These are phyloP conservation scores for Chaetodon auriga DNA, from an alignment of 2,113 vertebrate species.

Conservation along the genomic window DNA sequence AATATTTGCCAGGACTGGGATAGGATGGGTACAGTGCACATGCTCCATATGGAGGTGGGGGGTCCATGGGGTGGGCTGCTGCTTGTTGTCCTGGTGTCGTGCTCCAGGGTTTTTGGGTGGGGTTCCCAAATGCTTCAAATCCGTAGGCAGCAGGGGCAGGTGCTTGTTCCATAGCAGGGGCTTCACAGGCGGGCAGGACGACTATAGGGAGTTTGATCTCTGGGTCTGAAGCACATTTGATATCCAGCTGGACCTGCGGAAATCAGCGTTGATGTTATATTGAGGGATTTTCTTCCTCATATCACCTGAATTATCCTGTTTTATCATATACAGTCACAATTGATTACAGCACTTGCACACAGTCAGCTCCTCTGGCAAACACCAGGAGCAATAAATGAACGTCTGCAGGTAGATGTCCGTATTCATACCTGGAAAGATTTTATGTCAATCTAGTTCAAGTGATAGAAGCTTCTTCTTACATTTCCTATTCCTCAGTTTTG, in stretches of 20 bases:
- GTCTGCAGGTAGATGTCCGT: too few relatives aligned
- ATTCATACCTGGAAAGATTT: too few relatives aligned
- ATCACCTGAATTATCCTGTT: too few relatives aligned
- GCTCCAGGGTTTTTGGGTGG: background rate
- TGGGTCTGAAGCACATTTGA: constrained; percentile 56
- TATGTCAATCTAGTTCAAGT: background rate
- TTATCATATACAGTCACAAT: background rate
- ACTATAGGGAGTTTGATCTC: constrained; percentile 69
- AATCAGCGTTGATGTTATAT: background rate
- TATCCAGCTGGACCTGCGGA: constrained; percentile 62
- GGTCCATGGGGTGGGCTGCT: background rate
- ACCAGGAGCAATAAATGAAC: too few relatives aligned
- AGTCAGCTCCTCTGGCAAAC: too few relatives aligned
- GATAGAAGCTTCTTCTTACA: background rate
- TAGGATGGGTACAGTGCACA: constrained; percentile 7
- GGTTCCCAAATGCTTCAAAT: constrained; percentile 26
- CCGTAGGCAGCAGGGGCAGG: background rate
- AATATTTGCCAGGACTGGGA: background rate
- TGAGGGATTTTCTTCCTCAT: background rate
- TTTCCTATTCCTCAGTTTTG: constrained; percentile 10
- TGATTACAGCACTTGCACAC: too few relatives aligned
- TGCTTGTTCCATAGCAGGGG: background rate
- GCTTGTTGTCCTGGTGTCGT: background rate
- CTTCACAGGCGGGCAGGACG: constrained; percentile 38
- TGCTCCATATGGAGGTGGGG: constrained; percentile 61